Evolutionary conservation across 2,888 invertebrate genomes (phyloP).

Genomic region (Diplazon laetatorius): DNA sequence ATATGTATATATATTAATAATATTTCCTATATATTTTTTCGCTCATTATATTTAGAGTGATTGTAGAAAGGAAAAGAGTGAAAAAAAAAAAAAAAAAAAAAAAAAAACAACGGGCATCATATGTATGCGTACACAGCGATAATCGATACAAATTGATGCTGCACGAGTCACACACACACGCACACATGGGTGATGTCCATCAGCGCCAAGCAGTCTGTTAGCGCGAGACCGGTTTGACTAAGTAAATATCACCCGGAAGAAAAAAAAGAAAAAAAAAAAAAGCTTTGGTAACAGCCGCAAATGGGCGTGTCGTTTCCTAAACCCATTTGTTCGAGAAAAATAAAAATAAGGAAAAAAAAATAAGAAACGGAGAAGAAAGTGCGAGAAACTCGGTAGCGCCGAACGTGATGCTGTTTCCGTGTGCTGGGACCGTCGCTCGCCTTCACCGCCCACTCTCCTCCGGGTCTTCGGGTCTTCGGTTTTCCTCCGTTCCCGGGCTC

Average conservation of each 20-base stretch:
- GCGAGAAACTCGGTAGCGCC: conserved; percentile 64
- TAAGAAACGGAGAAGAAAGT: conserved; percentile 66
- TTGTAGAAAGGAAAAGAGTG: background rate
- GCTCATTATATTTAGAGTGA: background rate
- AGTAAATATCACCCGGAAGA: conserved; percentile 42
- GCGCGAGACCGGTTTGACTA: conserved; percentile 3
- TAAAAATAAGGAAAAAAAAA: too few relatives aligned
- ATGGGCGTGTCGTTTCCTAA: conserved; percentile 80
- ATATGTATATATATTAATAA: too few relatives aligned
- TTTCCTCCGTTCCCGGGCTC: conserved; percentile 17
- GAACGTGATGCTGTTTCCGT: conserved; percentile 80
- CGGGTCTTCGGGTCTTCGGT: conserved; percentile 2
- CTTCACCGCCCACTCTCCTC: too few relatives aligned
- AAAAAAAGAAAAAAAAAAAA: conserved; percentile 18
- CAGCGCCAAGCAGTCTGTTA: conserved; percentile 22
- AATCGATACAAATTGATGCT: background rate
- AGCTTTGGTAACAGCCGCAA: conserved; percentile 72
- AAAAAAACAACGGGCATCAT: background rate
- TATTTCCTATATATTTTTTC: too few relatives aligned
- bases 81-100: background rate
- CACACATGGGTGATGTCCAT: too few relatives aligned
- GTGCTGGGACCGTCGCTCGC: conserved; percentile 49
- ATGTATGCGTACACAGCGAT: background rate
- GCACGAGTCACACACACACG: background rate
- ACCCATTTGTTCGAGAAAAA: conserved; percentile 81